Evolutionary conservation across 1,140 invertebrate genomes (phyloP), one percentile per base, ranked within the genome.

Genomic region (Paralvinella palmiformis): DNA sequence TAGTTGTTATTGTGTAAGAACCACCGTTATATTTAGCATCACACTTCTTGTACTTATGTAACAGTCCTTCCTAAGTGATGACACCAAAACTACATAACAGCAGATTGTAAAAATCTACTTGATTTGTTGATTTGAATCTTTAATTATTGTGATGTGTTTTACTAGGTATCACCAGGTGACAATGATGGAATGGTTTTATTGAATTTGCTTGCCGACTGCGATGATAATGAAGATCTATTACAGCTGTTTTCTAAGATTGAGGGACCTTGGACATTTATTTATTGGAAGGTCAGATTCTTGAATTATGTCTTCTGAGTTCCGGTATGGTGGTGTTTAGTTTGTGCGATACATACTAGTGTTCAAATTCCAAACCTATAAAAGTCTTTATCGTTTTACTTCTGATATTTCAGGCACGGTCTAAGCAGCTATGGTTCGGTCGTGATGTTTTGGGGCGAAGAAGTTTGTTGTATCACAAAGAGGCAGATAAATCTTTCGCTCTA

Each of bases 251-350:
- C 72, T 61, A 70, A 75, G 63, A 77, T 94, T 3, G 82, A 89
- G 69, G 94, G 93, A 20, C 93, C 94, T 41, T 94, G 87, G 81
- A 86, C 90, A 66, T 85, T 95, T 60, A 85, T 94, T 56, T 93
- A 89, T 75, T 91, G 85, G 77, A 83, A 91, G 76, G 79, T 79
- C 62, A 65, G 31, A 15, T 24, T 35, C 7, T n/a, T 10, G n/a
- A 20, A 2, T 60, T 2, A 1, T 31, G 2, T 53, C 1, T 53
- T 24, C 31, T 22, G 45, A n/a, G 17, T 45, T n/a, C 7, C 13
- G 13, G 45, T 7, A 41, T 27, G 20, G 24, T 3, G 17, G 20
- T 31, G 58, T 3, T 2, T 50, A 52, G 27, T 57, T 45, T 44
- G 4, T 20, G 44, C 31, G 15, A 53, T 44, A 17, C 5, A 50